Conservation (phyloP, 2,797 vertebrate species). For the Pangasius krempfi region DNA sequence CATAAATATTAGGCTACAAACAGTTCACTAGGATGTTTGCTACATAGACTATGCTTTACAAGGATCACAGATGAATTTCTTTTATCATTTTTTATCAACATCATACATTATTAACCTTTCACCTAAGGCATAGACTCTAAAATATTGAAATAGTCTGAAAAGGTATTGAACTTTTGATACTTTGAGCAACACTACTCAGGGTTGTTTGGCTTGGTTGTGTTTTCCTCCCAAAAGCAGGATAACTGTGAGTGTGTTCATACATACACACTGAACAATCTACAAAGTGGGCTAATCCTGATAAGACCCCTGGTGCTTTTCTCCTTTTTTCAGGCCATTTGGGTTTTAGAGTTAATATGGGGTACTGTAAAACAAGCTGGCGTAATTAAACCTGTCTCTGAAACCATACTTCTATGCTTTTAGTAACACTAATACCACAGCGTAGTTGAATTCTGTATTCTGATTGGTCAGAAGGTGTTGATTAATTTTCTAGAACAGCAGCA, state of each 20-base stretch:
- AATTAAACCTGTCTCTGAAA: background rate
- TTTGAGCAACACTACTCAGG: too few species aligned
- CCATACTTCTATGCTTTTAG: background rate
- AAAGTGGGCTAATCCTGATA: constrained; percentile 50
- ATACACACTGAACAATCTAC: constrained; percentile 20
- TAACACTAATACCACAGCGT: background rate
- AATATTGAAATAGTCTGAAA: background rate
- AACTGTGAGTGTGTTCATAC: background rate
- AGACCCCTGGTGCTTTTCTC: background rate
- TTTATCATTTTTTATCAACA: background rate
- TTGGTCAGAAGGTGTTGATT: background rate
- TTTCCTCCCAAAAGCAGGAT: background rate
- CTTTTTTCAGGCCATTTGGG: constrained; percentile 50
- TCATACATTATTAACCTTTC: background rate
- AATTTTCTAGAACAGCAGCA: background rate
- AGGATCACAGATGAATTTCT: background rate
- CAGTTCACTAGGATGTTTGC: too few species aligned
- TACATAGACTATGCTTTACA: background rate
- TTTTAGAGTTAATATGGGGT: constrained; percentile 49
- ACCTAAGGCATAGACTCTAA: background rate
- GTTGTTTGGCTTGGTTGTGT: background rate
- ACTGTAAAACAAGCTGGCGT: background rate
- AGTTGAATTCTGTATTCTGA: background rate
- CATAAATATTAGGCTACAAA: background rate
- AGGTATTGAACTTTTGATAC: too few species aligned